A percentile compares a stretch with the other conserved stretches of the same genome.
These are phyloP conservation scores for Anolis apletophallus DNA, from an alignment of 2,797 vertebrate species.

Conservation along the genomic window DNA sequence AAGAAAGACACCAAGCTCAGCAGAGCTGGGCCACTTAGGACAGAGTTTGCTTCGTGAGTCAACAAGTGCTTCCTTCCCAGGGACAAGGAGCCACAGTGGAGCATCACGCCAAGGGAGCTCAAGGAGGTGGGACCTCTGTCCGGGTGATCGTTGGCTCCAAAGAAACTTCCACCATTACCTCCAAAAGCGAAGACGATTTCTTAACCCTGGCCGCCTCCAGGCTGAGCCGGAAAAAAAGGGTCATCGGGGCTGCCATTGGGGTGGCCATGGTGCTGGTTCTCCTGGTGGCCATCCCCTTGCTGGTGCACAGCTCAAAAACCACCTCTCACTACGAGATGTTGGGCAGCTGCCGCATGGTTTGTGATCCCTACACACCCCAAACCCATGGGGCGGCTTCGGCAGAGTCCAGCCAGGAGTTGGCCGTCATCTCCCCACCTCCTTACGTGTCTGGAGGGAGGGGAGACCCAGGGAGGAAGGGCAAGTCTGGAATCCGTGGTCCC, in stretches of 20 bases:
- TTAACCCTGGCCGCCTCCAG: conserved; percentile 95
- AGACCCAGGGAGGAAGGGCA: conserved; percentile 87
- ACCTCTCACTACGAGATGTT: conserved; percentile 93
- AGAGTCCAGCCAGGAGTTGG: conserved; percentile 80
- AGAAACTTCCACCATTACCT: conserved; percentile 83
- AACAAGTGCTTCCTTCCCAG: conserved; percentile 20
- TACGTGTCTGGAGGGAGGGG: conserved; percentile 79
- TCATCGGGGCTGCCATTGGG: conserved; percentile 92
- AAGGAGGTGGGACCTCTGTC: conserved; percentile 21
- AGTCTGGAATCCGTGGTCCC: conserved; percentile 86
- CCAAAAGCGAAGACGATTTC: conserved; percentile 95
- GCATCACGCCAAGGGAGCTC: background rate
- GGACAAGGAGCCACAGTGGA: conserved; percentile 1
- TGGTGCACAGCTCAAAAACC: conserved; percentile 94
- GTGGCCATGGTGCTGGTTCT: conserved; percentile 97
- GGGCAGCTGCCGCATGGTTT: conserved; percentile 94
- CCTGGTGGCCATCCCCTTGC: conserved; percentile 94
- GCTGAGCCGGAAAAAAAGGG: conserved; percentile 92
- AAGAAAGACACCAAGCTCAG: background rate
- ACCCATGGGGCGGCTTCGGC: conserved; percentile 72
- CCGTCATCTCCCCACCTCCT: conserved; percentile 80
- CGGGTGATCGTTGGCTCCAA: conserved; percentile 58
- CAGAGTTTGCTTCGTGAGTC: conserved; percentile 12
- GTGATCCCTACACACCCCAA: conserved; percentile 86
- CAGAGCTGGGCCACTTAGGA: conserved; percentile 11